A percentile compares a stretch with the other conserved stretches of the same genome.
phyloP scores from a whole-genome alignment of 2,113 vertebrate species.

The Candoia aspera region DNA sequence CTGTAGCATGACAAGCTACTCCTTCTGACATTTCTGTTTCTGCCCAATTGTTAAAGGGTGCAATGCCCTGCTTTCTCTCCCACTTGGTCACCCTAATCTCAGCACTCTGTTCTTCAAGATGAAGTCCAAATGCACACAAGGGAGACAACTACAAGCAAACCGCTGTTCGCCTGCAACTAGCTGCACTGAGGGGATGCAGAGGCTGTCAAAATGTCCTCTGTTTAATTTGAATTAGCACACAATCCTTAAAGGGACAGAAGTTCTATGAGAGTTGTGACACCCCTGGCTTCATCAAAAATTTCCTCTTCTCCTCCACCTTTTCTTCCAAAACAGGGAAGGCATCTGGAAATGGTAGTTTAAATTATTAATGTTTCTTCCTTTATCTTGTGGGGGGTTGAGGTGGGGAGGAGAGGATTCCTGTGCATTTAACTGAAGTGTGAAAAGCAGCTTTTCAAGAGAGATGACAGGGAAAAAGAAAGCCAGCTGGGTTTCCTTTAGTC shows the following conservation, averaged over 20 bases:
- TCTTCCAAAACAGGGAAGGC: not conserved
- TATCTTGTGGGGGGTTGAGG: not conserved
- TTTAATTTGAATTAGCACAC: not conserved
- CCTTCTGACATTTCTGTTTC: not conserved
- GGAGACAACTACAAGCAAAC: not conserved
- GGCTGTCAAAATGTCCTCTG: not conserved
- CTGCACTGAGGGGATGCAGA: not conserved
- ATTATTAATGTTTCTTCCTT: not conserved
- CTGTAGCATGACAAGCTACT: not conserved
- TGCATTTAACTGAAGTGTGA: not conserved
- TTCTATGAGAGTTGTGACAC: not conserved
- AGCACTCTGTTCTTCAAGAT: not conserved
- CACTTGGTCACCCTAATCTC: not conserved
- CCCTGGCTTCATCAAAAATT: not conserved
- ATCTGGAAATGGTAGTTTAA: not conserved
- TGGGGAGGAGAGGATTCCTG: not conserved
- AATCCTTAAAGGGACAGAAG: not conserved
- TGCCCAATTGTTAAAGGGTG: not conserved
- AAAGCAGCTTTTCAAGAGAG: not conserved
- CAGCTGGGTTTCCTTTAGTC: not conserved
- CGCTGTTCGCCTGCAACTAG: not conserved
- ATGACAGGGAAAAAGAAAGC: not conserved
- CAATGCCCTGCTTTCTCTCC: not conserved
- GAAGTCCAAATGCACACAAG: not conserved
- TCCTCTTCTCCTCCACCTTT: not conserved